Conservation (phyloP, 2,797 vertebrate species). For the Crax fasciolata region DNA sequence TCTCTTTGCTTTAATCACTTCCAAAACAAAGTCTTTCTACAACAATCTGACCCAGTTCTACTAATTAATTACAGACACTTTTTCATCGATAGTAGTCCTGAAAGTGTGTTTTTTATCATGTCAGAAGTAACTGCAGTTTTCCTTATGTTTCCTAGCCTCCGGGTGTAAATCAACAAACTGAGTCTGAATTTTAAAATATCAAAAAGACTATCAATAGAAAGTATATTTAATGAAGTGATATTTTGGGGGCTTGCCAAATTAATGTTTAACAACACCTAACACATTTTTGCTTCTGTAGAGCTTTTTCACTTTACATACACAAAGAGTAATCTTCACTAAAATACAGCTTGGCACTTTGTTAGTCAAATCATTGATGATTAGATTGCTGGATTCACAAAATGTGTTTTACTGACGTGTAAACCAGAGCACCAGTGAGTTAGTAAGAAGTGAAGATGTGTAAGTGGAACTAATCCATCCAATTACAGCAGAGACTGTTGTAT, state of each 20-base stretch:
- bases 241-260: not conserved
- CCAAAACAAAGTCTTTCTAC: not conserved
- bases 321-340: not conserved
- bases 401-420: not conserved
- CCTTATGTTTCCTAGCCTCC: not conserved
- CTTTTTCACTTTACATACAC: not conserved
- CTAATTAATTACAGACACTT: not conserved
- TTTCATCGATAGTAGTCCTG: not conserved
- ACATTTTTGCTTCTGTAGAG: not conserved
- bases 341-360: not conserved
- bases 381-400: not conserved
- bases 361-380: not conserved
- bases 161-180: not conserved
- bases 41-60: not conserved
- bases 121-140: not conserved
- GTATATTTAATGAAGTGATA: not conserved
- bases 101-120: not conserved
- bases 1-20: not conserved
- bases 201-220: not conserved
- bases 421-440: not conserved
- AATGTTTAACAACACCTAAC: not conserved
- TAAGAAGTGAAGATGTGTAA: not conserved
- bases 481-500: not conserved
- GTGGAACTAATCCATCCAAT: no score
- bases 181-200: not conserved